phyloP scores from a whole-genome alignment of 2,113 vertebrate genomes.

The Psophia crepitans region DNA sequence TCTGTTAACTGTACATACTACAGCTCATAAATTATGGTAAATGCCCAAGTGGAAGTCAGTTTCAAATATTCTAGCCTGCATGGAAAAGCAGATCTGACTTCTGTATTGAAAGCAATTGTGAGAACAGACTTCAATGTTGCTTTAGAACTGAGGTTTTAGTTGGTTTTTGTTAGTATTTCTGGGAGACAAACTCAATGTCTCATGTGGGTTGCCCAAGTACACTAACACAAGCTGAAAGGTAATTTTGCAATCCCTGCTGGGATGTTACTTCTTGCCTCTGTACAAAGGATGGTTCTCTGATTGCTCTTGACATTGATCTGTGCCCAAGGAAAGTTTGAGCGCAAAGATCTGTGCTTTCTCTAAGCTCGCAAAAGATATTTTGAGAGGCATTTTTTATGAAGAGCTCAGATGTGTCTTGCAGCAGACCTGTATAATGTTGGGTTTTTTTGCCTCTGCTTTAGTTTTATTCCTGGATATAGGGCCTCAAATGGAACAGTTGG shows the following conservation, averaged over 20 bases:
- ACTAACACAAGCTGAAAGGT: not conserved
- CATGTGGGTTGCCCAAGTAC: not conserved
- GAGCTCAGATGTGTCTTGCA: not conserved
- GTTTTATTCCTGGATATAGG: conserved; percentile 43
- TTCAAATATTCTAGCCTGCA: not conserved
- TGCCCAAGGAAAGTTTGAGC: not conserved
- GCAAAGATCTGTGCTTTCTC: not conserved
- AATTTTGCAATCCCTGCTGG: not conserved
- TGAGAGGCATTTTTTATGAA: not conserved
- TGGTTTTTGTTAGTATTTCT: not conserved
- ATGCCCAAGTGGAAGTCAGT: not conserved
- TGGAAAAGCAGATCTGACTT: not conserved
- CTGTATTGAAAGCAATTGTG: not conserved
- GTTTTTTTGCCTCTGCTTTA: not conserved
- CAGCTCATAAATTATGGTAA: not conserved
- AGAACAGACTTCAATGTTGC: not conserved
- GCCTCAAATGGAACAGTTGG: conserved; percentile 51
- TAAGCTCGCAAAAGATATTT: not conserved
- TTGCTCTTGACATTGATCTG: not conserved
- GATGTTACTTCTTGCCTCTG: not conserved
- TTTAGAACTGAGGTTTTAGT: not conserved
- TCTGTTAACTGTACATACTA: not conserved
- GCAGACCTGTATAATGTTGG: not conserved
- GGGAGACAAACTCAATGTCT: not conserved
- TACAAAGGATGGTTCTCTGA: not conserved